phyloP scores from a whole-genome alignment of 2,797 vertebrate species.

The Tangara arthus region DNA sequence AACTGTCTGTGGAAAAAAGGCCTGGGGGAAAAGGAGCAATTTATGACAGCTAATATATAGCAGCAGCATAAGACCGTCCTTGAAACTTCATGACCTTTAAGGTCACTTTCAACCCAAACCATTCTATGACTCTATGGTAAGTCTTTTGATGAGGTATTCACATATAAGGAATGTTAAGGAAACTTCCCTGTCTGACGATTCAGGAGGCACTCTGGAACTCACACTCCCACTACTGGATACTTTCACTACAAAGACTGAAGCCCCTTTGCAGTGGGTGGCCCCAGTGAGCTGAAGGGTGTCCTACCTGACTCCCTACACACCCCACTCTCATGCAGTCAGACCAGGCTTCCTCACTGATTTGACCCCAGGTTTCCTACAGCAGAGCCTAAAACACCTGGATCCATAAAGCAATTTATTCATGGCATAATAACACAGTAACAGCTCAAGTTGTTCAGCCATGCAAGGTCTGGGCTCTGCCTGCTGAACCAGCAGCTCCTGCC shows the following conservation, averaged over 20 bases:
- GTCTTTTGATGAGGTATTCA: not conserved
- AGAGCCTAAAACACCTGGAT: not conserved
- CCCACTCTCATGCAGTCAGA: not conserved
- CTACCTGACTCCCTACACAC: too few relatives aligned
- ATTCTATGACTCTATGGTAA: not conserved
- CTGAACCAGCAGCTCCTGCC: not conserved
- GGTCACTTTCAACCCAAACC: not conserved
- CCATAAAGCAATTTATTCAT: not conserved
- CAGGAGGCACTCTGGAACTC: not conserved
- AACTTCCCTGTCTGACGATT: not conserved
- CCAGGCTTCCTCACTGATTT: not conserved
- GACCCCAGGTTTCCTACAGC: not conserved
- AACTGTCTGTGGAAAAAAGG: not conserved
- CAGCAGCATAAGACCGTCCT: not conserved
- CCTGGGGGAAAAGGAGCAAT: not conserved
- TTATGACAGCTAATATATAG: not conserved
- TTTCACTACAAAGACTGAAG: not conserved
- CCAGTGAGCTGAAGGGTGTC: not conserved
- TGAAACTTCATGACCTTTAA: not conserved
- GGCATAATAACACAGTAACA: rapidly evolving
- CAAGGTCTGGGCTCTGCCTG: not conserved
- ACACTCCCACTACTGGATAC: not conserved
- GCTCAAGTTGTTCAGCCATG: not conserved
- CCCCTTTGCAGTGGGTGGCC: not conserved
- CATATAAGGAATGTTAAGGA: not conserved